These are phyloP conservation scores for Dugesia japonica DNA, from an alignment of 2,888 invertebrate species.

Conservation along the genomic window DNA sequence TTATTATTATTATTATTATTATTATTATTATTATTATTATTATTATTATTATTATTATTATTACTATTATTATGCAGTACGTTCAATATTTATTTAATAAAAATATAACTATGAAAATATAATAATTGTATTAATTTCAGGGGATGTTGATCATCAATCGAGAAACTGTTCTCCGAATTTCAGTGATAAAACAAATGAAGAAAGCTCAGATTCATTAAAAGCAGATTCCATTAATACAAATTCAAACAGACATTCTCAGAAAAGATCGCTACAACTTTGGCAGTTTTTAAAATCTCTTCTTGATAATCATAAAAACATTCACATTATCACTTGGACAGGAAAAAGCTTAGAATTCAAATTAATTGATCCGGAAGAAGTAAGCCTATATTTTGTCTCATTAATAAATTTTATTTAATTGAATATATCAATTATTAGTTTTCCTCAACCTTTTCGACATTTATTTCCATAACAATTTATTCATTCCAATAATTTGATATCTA, in stretches of 20 bases:
- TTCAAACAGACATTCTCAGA: constrained; percentile 6
- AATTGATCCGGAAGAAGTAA: constrained; percentile 78
- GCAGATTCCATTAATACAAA: neutral
- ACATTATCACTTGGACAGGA: constrained; percentile 74
- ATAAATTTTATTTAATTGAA: too few species aligned
- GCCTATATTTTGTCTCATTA: constrained; percentile 23
- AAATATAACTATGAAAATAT: too few species aligned
- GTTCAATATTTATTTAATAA: too few species aligned
- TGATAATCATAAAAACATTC: constrained; percentile 48
- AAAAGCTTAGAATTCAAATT: constrained; percentile 83
- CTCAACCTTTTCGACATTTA: too few species aligned
- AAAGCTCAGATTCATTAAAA: neutral
- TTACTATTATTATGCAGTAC: too few species aligned
- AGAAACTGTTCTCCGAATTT: constrained; percentile 16
- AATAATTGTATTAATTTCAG: neutral
- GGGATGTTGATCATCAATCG: neutral
- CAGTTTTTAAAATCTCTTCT: constrained; percentile 71
- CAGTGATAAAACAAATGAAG: neutral
- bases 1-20: too few species aligned
- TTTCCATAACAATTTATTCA: too few species aligned
- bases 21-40: too few species aligned
- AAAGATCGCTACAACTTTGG: constrained; percentile 62
- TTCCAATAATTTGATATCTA: too few species aligned
- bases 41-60: too few species aligned
- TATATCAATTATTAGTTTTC: too few species aligned